Base-by-base conservation (phyloP, 2,797 vertebrate species). In the Spheniscus humboldti region DNA sequence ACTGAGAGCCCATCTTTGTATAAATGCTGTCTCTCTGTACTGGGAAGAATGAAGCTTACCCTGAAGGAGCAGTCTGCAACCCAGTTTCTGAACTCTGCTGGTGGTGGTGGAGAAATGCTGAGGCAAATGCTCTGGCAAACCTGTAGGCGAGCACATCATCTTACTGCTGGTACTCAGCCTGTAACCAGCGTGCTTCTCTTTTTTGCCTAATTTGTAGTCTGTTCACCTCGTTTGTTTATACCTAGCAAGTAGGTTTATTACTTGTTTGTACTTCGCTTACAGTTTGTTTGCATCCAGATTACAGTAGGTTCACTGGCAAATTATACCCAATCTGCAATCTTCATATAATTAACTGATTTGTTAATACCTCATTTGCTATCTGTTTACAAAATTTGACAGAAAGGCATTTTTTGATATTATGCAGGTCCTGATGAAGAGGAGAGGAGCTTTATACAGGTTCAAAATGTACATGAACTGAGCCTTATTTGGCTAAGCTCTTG, bases 231-330 rank as follows among this genome's bases (percentile, higher is more conserved):
- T 75, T 90, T 96, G 78, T 88, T 96, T 92, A 73, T 64, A 59
- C 31, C 80, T 86, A 82, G 43, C 63, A 90, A 91, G 80, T 24
- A 75, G 66, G 69, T 81, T 93, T 94, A 76, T 86, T 79, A 43
- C 69, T 90, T 97, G 88, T 92, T 97, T 68, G 45, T 75, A 69
- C 76, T 94, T 94, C 6, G 2, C 78, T 93, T 95, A 53, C 28
- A 74, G 60, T 85, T 92, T 96, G 87, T 95, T 96, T 95, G 57
- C 77, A 83, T 86, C 47, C 63, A 84, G 59, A 67, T 90, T 95
- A 79, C 56, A 76, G 53, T 50, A 82, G 55, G 43, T 59, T 96
- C 72, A 45, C 50, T 75, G 76, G 56, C 45, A 95, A 97, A 83
- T 88, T 72, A 80, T 75, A 56, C 39, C 2, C 6, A 92, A 52